Evolutionary conservation across 1,140 invertebrate genomes (phyloP), one percentile per base, ranked within the genome.

Genomic region (Euschistus heros): DNA sequence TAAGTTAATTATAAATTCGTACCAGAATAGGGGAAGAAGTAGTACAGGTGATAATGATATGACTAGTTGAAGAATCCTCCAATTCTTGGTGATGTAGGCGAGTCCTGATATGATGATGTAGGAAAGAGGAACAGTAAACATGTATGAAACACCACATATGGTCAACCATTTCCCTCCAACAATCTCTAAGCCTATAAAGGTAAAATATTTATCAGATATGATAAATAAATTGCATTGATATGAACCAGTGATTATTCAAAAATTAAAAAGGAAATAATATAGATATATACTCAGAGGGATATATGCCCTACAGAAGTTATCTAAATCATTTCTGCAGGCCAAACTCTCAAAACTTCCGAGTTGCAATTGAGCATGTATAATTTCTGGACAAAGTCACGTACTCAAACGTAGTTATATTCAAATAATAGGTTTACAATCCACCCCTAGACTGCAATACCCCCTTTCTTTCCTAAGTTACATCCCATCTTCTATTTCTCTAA

Each of bases 111-210:
- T 84, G 0, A 82, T 79, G 67, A 89, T 84, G 68, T 91, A 87
- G 13, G 86, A 85, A 17, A 87, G 71, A 8, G 84, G 83, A 60
- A 86, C 77, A 33, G 85, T 85, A 72, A 87, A 86, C 70, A 86
- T 79, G 74, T 86, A 87, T 68, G 83, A 86, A 55, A 86, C 84
- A 67, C 85, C 85, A 27, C 83, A 81, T 64, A 87, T 82, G 0
- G 84, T 86, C 24, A 86, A 77, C 85, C 86, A 87, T 68, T 84
- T 83, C 18, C 85, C 85, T 26, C 84, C 84, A n/a, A 87, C 85
- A 27, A 86, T 73, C 71, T 87, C 86, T 66, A 87, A 83, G 42
- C 83, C 81, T 66, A n/a, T 2, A 54, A 22, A 22, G 17, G n/a
- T 46, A 13, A 46, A 46, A 46, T 13, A n/a, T 46, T 46, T 46